phyloP scores from a whole-genome alignment of 1,140 invertebrate genomes.

The Trypoxylus dichotomus region DNA sequence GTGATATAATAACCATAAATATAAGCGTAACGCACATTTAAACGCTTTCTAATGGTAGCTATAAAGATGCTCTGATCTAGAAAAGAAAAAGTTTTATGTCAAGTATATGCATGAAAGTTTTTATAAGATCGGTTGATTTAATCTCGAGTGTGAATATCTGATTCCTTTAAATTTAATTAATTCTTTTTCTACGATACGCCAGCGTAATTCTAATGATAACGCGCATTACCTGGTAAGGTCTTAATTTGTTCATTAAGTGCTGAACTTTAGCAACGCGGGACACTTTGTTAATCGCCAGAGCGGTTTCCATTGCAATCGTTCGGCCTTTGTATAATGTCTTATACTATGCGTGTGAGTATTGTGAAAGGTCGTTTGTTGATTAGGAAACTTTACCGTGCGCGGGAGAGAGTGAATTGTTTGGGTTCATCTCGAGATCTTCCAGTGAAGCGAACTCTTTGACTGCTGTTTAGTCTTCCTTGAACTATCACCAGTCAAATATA shows the following conservation, averaged over 20 bases:
- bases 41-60: not conserved
- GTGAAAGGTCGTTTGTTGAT: conserved; percentile 33
- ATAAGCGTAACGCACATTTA: not conserved
- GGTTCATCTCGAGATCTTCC: conserved; percentile 34
- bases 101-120: not conserved
- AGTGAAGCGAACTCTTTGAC: conserved; percentile 29
- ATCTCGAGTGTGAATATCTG: not conserved
- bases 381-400: conserved; percentile 26
- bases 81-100: not conserved
- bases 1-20: conserved; percentile 4
- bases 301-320: not conserved
- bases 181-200: too few species aligned
- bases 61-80: not conserved
- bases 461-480: conserved; percentile 31
- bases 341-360: conserved; percentile 33
- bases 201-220: not conserved
- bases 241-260: conserved; percentile 6
- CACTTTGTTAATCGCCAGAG: conserved; percentile 21
- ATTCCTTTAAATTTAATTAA: not conserved
- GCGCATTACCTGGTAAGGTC: not conserved
- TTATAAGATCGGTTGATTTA: not conserved
- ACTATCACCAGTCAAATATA: not conserved
- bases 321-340: conserved; percentile 28
- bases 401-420: conserved; percentile 32
- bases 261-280: conserved; percentile 28